Evolutionary conservation across 2,113 vertebrate genomes (phyloP), one percentile per base, ranked within the genome.

Genomic region (Oreotragus oreotragus): DNA sequence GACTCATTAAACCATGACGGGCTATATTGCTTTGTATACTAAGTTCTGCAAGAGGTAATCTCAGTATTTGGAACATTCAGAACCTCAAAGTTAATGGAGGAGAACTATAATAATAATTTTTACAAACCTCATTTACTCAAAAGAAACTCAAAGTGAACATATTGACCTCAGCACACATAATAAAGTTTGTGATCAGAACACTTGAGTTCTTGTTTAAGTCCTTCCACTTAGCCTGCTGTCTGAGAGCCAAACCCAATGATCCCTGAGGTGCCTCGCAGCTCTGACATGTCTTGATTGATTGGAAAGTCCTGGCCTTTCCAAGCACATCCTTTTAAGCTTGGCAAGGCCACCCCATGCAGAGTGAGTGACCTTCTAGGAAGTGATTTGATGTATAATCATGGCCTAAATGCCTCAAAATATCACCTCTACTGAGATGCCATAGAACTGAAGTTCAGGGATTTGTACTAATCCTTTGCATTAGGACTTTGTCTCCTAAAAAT

Each of bases 371-470:
- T 95, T 94, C 94, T 94, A 58, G 27, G 53, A 92, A 90, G 73
- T 64, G 88, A 89, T 88, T 6, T 84, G 21, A 94, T 96, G 53
- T 84, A 60, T 84, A 81, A 70, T 70, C 92, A 94, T 84, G 39
- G 17, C 23, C 53, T 88, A 95, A 94, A 57, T 92, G 49, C 30
- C 83, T 97, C 60, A 97, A 97, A 97, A 96, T 95, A 96, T 43
- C 93, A 83, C 39, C 39, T 95, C 88, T 97, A 13, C 33, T 91
- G 83, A 85, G 92, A 91, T 86, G 25, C n/a, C 49, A 80, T n/a
- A 86, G 43, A 66, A 94, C 7, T 81, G 19, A 85, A 91, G 57
- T 83, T 62, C 23, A 28, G 23, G n/a, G 11, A 81, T 47, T 84
- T 83, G 23, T 77, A 87, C 27, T 90, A 79, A 95, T 64, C 39